Evolutionary conservation across 2,797 vertebrate genomes (phyloP), one percentile per base, ranked within the genome.

Genomic region (Lutjanus argentimaculatus): DNA sequence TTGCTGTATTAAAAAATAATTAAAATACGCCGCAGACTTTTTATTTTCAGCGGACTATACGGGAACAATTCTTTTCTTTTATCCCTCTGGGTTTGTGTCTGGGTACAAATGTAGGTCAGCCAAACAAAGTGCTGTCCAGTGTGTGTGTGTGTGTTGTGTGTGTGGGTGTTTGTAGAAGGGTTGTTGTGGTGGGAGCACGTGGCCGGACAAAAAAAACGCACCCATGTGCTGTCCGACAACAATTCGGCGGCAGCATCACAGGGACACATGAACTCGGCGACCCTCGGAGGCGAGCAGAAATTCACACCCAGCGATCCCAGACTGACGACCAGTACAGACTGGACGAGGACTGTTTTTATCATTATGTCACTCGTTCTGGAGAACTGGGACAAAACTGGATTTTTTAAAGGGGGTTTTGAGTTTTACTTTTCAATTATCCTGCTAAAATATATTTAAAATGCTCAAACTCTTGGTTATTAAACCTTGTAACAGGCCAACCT

Each of bases 1-100:
- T 89, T 93, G 89, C 88, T 90, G 93, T 89, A 94, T 90, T 91
- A 90, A 92, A 94, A 55, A 66, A 83, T 8, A 5, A 77, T 76
- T 61, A 57, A 85, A 86, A 78, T 36, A 16, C 8, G 15, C 11
- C 0, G 9, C 42, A 67, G 25, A 43, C 40, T 58, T 77, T 69
- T 77, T 67, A 65, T 77, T 82, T 73, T 66, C 40, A 14, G 58
- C 22, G 0, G 19, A 30, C 10, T 6, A 10, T 12, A 51, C 8
- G 0, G 56, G 36, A 66, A 36, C 21, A 19, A 4, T 46, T 63
- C 0, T 59, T 63, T 45, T 21, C 13, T 67, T 66, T 72, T 45
- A 43, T 85, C n/a, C 8, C 14, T 72, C n/a, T 6, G 25, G 69
- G 43, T 67, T 83, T 65, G 36, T 56, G 72, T 75, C 21, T 67